Percentiles rank a stretch among this genome's conserved stretches.
phyloP scores from a whole-genome alignment of 2,113 vertebrate genomes.

The Polypterus senegalus region DNA sequence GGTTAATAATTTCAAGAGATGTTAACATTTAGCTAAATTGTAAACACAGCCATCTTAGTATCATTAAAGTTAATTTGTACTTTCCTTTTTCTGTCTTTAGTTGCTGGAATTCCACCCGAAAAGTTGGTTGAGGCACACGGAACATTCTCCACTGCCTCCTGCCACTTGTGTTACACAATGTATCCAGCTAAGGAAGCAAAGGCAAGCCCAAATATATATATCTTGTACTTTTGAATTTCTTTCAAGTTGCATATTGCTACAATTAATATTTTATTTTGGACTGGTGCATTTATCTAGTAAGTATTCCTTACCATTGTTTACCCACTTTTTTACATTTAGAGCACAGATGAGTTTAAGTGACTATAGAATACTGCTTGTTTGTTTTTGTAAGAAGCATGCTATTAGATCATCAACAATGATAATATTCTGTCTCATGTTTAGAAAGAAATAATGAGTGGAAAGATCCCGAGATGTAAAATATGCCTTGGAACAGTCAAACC shows the following conservation, averaged over 20 bases:
- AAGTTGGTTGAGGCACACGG: constrained; percentile 62
- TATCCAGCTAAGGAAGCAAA: constrained; percentile 53
- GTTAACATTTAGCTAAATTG: too few relatives aligned
- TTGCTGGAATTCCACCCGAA: constrained; percentile 54
- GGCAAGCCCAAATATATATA: constrained; percentile 22
- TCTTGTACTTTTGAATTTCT: too few relatives aligned
- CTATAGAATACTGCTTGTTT: too few relatives aligned
- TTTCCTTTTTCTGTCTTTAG: constrained; percentile 21
- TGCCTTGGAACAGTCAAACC: constrained; percentile 57
- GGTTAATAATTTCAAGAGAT: too few relatives aligned
- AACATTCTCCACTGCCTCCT: constrained; percentile 53
- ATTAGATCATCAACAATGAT: too few relatives aligned
- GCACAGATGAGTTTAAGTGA: too few relatives aligned
- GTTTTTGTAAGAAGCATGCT: too few relatives aligned
- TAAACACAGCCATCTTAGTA: neutral
- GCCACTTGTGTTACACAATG: constrained; percentile 55
- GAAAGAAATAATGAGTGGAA: constrained; percentile 47
- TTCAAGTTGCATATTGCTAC: too few relatives aligned
- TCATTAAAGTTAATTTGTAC: neutral
- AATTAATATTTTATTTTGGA: too few relatives aligned
- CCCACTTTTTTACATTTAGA: too few relatives aligned
- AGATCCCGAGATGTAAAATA: constrained; percentile 44
- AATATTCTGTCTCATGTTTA: neutral
- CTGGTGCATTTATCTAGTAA: too few relatives aligned
- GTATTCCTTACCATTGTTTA: too few relatives aligned